Conservation (phyloP, 2,888 invertebrate genomes). For the Tupiocoris notatus region DNA sequence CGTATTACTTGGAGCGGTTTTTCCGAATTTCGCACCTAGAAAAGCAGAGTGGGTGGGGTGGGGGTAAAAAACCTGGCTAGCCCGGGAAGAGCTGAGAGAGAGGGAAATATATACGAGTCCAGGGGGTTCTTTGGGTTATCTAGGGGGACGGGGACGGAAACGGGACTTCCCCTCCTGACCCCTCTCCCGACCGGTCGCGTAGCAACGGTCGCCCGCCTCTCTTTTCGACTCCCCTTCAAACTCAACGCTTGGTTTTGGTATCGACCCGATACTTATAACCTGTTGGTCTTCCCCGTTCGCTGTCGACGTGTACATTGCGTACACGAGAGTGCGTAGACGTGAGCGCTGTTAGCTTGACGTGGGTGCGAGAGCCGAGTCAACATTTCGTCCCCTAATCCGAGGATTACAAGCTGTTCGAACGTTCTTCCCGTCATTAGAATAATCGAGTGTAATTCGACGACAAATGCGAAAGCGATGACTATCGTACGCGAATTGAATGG, state of each 20-base stretch:
- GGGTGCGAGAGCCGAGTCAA: neutral
- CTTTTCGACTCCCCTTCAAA: neutral
- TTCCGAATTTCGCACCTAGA: too few relatives aligned
- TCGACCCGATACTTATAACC: slow-evolving; percentile 8
- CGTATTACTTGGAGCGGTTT: too few relatives aligned
- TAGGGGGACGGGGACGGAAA: neutral
- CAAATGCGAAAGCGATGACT: too few relatives aligned
- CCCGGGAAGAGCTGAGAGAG: neutral
- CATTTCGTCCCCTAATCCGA: neutral
- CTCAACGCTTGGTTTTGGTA: neutral
- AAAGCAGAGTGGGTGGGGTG: neutral
- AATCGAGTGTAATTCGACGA: too few relatives aligned
- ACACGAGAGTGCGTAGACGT: neutral
- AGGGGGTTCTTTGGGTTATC: too few relatives aligned
- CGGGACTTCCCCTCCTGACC: too few relatives aligned
- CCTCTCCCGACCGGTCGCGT: neutral
- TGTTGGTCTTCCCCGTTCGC: slow-evolving; percentile 3
- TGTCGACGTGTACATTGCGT: neutral
- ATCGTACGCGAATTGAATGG: too few relatives aligned
- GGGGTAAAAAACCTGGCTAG: neutral
- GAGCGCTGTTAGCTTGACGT: neutral
- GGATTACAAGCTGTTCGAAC: neutral
- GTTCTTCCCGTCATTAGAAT: too few relatives aligned
- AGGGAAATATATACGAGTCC: neutral
- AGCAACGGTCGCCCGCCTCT: neutral